Evolutionary conservation across 2,797 vertebrate species (phyloP).

Genomic region (Ctenopoma kingsleyae): DNA sequence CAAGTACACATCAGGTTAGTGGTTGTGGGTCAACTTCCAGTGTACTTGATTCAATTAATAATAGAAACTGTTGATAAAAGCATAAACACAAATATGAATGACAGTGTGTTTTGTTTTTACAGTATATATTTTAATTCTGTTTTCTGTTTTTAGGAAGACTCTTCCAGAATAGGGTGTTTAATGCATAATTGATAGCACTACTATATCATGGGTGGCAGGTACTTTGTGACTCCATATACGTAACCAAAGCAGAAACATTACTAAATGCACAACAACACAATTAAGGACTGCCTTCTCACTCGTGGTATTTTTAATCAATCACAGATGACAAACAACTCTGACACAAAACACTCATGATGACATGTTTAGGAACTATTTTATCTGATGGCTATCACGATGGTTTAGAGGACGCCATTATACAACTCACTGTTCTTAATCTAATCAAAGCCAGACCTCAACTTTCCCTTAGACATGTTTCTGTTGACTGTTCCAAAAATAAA

Average conservation of each 20-base stretch:
- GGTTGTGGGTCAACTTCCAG: not conserved
- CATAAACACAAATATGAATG: not conserved
- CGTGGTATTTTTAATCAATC: constrained; percentile 1
- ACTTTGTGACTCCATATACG: not conserved
- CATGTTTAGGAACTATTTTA: constrained; percentile 3
- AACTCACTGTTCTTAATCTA: constrained; percentile 58
- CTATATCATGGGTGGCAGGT: not conserved
- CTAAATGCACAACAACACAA: not conserved
- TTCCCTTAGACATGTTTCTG: constrained; percentile 34
- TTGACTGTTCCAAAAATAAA: constrained; percentile 61
- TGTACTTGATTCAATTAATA: not conserved
- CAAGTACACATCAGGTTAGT: not conserved
- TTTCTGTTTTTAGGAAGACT: not conserved
- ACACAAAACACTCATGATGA: constrained; percentile 15
- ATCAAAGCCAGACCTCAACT: constrained; percentile 52
- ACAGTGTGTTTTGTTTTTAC: no score
- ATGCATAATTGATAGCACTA: not conserved
- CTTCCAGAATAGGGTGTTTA: not conserved
- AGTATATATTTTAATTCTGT: no score
- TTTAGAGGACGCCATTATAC: constrained; percentile 39
- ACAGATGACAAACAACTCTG: constrained; percentile 20
- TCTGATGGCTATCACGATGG: constrained; percentile 29
- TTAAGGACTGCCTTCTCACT: not conserved
- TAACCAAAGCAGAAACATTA: not conserved
- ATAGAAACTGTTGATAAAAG: not conserved